Conservation (phyloP, 2,797 vertebrate genomes). For the Antennarius maculatus region DNA sequence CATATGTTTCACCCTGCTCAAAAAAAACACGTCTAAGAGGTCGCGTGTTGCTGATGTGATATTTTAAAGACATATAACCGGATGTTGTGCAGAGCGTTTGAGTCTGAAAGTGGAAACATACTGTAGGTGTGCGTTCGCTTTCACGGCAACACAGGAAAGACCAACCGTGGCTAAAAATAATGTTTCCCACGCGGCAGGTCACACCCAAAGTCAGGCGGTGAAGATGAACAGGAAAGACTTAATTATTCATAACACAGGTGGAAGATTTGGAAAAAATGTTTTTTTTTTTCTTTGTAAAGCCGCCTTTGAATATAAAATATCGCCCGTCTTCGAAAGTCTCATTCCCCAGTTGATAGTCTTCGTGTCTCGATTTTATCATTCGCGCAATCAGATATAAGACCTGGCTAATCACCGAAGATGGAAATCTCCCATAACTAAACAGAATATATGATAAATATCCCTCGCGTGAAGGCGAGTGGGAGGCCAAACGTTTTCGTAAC, state of each 20-base stretch:
- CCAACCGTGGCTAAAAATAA: constrained; percentile 34
- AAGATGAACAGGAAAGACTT: background rate
- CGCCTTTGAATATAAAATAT: too few species aligned
- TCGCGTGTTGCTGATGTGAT: background rate
- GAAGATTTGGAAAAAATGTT: background rate
- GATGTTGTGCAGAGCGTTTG: too few species aligned
- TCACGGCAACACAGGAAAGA: constrained; percentile 17
- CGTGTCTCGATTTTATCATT: too few species aligned
- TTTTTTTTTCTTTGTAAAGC: too few species aligned
- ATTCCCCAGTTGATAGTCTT: too few species aligned
- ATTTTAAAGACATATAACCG: too few species aligned
- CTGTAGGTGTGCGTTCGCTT: constrained; percentile 27
- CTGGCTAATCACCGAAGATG: constrained; percentile 21
- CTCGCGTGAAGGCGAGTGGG: background rate
- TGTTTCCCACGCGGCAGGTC: constrained; percentile 13
- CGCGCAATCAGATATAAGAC: background rate
- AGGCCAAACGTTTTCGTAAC: constrained; percentile 36
- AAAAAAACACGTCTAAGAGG: background rate
- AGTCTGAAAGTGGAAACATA: background rate
- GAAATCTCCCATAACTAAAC: constrained; percentile 31
- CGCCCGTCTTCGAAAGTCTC: too few species aligned
- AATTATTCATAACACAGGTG: constrained; percentile 12
- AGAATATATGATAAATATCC: constrained; percentile 17
- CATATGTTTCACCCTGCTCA: background rate
- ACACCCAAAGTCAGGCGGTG: constrained; percentile 24